Evolutionary conservation across 2,113 vertebrate genomes (phyloP).

Genomic region (Pyrgilauda ruficollis): DNA sequence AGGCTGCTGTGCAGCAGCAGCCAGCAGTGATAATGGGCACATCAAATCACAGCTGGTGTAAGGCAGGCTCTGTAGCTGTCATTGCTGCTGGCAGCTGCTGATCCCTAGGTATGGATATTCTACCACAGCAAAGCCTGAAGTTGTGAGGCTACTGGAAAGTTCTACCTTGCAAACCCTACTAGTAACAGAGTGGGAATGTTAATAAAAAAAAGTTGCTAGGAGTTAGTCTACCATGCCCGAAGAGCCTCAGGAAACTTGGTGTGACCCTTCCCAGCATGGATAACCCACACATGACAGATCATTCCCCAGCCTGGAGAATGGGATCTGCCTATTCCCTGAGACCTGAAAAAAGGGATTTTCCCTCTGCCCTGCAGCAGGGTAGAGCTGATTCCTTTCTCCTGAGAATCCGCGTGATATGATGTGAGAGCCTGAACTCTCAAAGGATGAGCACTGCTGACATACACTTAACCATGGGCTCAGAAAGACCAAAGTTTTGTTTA

Average conservation of each 20-base stretch:
- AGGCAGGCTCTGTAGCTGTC: neutral
- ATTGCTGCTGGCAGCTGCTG: neutral
- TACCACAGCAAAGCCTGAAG: neutral
- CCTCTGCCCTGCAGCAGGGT: neutral
- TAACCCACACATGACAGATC: neutral
- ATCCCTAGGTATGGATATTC: neutral
- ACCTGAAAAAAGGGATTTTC: neutral
- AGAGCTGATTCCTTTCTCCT: neutral
- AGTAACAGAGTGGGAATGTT: neutral
- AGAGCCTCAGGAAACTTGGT: neutral
- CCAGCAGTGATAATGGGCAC: neutral
- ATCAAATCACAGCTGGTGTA: neutral
- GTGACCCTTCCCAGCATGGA: neutral
- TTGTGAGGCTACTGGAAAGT: neutral
- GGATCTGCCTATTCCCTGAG: neutral
- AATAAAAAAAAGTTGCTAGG: neutral
- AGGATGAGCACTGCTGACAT: neutral
- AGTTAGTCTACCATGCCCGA: neutral
- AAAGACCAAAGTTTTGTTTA: neutral
- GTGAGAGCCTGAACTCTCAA: neutral
- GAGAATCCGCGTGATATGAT: neutral
- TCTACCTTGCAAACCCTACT: neutral
- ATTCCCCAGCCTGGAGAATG: neutral
- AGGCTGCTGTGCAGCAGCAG: neutral
- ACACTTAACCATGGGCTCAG: neutral